Base-by-base conservation (phyloP, 2,797 vertebrate genomes). In the Myioborus melanocephalus region DNA sequence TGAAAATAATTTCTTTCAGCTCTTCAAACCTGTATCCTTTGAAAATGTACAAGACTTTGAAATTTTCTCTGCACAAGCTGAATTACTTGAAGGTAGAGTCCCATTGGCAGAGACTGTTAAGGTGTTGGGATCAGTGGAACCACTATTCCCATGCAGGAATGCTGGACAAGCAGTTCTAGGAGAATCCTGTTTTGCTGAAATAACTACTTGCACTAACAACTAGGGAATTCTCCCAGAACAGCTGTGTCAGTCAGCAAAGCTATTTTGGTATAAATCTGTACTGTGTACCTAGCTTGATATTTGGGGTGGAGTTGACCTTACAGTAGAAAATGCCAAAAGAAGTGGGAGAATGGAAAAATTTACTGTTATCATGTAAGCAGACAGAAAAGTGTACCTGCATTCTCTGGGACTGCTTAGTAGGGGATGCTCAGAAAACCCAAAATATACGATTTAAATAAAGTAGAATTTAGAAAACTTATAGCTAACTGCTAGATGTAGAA, bases 271-370 rank as follows among this genome's bases (percentile, higher is more conserved):
- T 68, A 87, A 82, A 92, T 34, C 63, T 73, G 83, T 82, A 52
- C 66, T 60, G 44, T 79, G 66, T 65, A 87, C 87, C 41, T 83
- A 80, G 68, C 44, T 65, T 87, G 60, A 76, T 84, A 66, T 60
- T 92, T 89, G 68, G 17, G 57, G 21, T 78, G 44, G 78, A 92
- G 52, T 80, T 92, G 64, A 93, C 81, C 90, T 89, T 87, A 91
- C 20, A 96, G 83, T 96, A 84, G 94, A 96, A 98, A 97, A 97
- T 88, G 83, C 17, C 35, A 93, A 92, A 80, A 76, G 23, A 88
- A 63, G 7, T 34, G 30, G 21, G 15, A 83, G 60, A 90, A 79
- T 73, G 71, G 78, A 89, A 94, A 93, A 91, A 82, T 72, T 61
- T 66, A 21, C 27, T 53, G 14, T 77, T 89, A 23, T 16, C 22